phyloP scores from a whole-genome alignment of 2,113 vertebrate genomes.

The Oreochromis spilurus region DNA sequence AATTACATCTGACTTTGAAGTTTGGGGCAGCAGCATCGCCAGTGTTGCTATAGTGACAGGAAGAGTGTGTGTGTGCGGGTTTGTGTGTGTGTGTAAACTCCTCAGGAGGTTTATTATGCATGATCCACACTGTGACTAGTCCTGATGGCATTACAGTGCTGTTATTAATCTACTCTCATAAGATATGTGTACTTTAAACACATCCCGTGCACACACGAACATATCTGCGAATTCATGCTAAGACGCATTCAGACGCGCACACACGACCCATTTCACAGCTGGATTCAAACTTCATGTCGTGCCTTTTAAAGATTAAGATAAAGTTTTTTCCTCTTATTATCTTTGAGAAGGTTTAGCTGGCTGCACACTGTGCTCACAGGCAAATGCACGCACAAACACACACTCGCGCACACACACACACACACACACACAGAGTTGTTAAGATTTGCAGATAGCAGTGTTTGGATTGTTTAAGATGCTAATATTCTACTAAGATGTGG shows the following conservation, averaged over 20 bases:
- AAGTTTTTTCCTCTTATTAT: slow-evolving; percentile 64
- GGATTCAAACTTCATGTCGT: slow-evolving; percentile 50
- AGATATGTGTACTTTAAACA: slow-evolving; percentile 60
- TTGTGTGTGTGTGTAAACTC: slow-evolving; percentile 34
- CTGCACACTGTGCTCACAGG: slow-evolving; percentile 53
- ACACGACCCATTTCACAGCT: slow-evolving; percentile 58
- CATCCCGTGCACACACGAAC: neutral
- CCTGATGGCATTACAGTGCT: slow-evolving; percentile 65
- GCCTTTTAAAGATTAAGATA: slow-evolving; percentile 68
- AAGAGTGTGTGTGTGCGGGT: neutral
- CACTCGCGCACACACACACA: neutral
- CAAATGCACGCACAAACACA: slow-evolving; percentile 16
- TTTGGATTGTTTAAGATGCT: slow-evolving; percentile 56
- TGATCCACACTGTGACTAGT: slow-evolving; percentile 67
- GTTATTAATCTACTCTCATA: slow-evolving; percentile 69
- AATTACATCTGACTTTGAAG: slow-evolving; percentile 98
- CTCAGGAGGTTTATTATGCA: slow-evolving; percentile 69
- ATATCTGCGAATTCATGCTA: neutral
- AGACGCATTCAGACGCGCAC: neutral
- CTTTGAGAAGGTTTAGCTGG: slow-evolving; percentile 61
- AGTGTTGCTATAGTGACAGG: slow-evolving; percentile 85
- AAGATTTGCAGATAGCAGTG: neutral
- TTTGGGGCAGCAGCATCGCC: slow-evolving; percentile 78
- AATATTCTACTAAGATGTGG: slow-evolving; percentile 46
- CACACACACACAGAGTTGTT: neutral